phyloP scores from a whole-genome alignment of 2,888 invertebrate species.

The Orthonevra nobilis region DNA sequence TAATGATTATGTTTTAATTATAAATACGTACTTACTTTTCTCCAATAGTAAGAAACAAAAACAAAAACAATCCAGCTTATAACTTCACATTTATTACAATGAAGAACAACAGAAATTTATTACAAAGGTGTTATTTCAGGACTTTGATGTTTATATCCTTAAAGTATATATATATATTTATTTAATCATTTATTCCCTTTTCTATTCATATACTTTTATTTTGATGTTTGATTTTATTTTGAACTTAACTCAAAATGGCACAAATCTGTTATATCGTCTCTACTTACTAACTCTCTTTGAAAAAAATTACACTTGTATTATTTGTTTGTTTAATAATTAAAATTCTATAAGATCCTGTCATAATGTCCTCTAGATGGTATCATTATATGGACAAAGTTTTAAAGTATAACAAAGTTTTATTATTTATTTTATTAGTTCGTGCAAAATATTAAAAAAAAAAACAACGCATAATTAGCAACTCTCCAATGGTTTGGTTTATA shows the following conservation, averaged over 20 bases:
- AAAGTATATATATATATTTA: slow-evolving; percentile 41
- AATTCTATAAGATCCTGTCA: slow-evolving; percentile 29
- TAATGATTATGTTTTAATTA: too few relatives aligned
- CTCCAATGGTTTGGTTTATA: slow-evolving; percentile 15
- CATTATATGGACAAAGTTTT: too few relatives aligned
- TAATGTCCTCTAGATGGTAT: not conserved
- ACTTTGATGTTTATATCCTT: slow-evolving; percentile 31
- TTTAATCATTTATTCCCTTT: slow-evolving; percentile 1
- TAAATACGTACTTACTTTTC: too few relatives aligned
- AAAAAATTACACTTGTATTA: slow-evolving; percentile 4
- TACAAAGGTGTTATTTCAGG: slow-evolving; percentile 56
- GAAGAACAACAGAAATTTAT: slow-evolving; percentile 67
- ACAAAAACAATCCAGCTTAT: slow-evolving; percentile 40
- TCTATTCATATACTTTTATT: not conserved
- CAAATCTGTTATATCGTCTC: slow-evolving; percentile 54
- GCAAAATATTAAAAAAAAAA: not conserved
- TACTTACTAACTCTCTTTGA: slow-evolving; percentile 24
- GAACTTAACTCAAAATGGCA: slow-evolving; percentile 69
- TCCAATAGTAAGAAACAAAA: slow-evolving; percentile 18
- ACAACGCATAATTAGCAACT: slow-evolving; percentile 7
- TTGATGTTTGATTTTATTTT: slow-evolving; percentile 61
- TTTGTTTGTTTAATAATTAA: too few relatives aligned
- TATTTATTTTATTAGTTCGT: too few relatives aligned
- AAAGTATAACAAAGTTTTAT: too few relatives aligned
- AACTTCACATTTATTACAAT: slow-evolving; percentile 70